Conservation (phyloP, 2,888 invertebrate genomes). For the Brachyptera putata region DNA sequence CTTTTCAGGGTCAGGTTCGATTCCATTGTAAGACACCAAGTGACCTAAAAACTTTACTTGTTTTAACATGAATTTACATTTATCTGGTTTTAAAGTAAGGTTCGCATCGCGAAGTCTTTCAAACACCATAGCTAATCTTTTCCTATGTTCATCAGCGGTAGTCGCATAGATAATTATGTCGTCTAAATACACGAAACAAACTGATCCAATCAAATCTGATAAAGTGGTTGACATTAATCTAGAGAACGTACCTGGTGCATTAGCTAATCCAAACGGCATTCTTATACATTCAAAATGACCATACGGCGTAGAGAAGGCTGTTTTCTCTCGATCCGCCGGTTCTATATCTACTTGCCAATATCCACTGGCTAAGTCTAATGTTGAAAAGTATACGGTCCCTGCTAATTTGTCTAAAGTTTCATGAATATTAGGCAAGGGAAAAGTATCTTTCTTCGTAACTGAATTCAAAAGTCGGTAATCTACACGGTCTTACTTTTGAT, state of each 20-base stretch:
- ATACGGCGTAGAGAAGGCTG: too few relatives aligned
- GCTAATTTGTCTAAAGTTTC: not conserved
- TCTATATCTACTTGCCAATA: too few relatives aligned
- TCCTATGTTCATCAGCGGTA: not conserved
- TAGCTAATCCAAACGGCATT: not conserved
- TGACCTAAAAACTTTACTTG: too few relatives aligned
- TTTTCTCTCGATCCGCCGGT: too few relatives aligned
- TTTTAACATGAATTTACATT: too few relatives aligned
- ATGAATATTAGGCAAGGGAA: not conserved
- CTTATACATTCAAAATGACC: not conserved
- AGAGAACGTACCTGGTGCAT: not conserved
- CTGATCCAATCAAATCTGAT: not conserved
- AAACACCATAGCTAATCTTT: not conserved
- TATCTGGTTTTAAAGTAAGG: too few relatives aligned
- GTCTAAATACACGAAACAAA: not conserved
- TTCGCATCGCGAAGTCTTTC: too few relatives aligned
- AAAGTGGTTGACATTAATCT: not conserved
- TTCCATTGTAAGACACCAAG: too few relatives aligned
- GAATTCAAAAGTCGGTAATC: conserved; percentile 9
- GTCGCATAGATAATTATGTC: not conserved
- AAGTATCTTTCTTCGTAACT: not conserved
- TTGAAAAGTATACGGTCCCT: not conserved
- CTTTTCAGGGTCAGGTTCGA: too few relatives aligned
- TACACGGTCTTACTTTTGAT: not conserved
- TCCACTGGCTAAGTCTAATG: not conserved